phyloP scores from a whole-genome alignment of 2,888 invertebrate genomes.

The Cosmia trapezina region DNA sequence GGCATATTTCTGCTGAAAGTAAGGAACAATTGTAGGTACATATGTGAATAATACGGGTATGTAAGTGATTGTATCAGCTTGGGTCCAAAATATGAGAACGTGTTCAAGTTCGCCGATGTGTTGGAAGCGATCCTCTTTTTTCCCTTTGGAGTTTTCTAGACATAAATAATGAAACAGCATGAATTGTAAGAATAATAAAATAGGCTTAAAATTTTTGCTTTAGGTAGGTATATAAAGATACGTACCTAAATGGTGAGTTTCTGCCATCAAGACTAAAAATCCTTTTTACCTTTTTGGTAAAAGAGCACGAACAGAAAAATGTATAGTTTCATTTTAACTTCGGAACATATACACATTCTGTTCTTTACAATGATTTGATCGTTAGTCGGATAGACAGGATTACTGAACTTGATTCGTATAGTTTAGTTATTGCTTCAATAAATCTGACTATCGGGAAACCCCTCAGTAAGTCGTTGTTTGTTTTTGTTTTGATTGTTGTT shows the following conservation, averaged over 20 bases:
- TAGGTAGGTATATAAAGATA: not conserved
- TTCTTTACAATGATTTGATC: constrained; percentile 3
- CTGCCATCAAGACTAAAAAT: not conserved
- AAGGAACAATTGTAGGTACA: not conserved
- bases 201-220: not conserved
- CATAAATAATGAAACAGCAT: not conserved
- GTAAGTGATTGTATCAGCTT: constrained; percentile 9
- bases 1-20: not conserved
- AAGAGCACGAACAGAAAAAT: not conserved
- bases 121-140: not conserved
- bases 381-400: constrained; percentile 3
- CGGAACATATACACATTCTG: not conserved
- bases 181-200: constrained; percentile 1
- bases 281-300: not conserved
- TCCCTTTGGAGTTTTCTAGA: not conserved
- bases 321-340: not conserved
- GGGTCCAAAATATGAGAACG: constrained; percentile 17
- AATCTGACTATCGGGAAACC: constrained; percentile 4
- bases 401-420: constrained; percentile 7
- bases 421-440: constrained; percentile 13
- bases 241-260: not conserved
- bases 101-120: constrained; percentile 14
- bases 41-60: constrained; percentile 14
- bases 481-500: constrained; percentile 18
- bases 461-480: not conserved